Evolutionary conservation across 1,140 invertebrate species (phyloP), one percentile per base, ranked within the genome.

Genomic region (Monomorium pharaonis): DNA sequence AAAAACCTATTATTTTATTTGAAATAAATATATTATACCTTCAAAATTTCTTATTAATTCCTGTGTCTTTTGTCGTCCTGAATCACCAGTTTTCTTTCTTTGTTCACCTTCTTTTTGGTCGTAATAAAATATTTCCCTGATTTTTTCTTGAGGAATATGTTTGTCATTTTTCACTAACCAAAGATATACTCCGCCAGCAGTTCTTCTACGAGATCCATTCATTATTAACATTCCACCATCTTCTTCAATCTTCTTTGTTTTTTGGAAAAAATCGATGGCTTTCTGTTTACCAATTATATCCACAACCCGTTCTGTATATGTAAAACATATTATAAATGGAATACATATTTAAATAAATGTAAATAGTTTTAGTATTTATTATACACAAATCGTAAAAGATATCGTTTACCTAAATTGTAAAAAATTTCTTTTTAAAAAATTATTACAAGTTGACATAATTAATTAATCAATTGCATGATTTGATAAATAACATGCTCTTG

Each of bases 141-240:
- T 95, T 94, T 97, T 96, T 84, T 96, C 96, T 88, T 96, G 96
- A 0, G 97, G 96, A 51, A 98, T 95, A 83, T 96, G 95, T 67
- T 96, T 95, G 91, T 98, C 97, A 90, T 96, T 96, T 95, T 98
- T 98, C 27, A 98, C 92, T 18, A 98, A 94, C 92, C 97, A 97
- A 12, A 98, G 95, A 93, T 97, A 98, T 84, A 98, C 96, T 60
- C 98, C 98, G 6, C 98, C 98, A 0, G 98, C 96, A 27, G 98
- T 98, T 91, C 98, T 96, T 85, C 98, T 96, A 76, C 98, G 96
- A 47, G 96, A 97, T 76, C 97, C 97, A 96, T 98, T 98, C 97
- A 97, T 96, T 78, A 98, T 97, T 92, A 98, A 95, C 96, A 98
- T 97, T 33, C 98, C 98, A 58, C 98, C 98, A 91, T 97, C 96